phyloP scores from a whole-genome alignment of 2,797 vertebrate species.

The Harpagifer antarcticus region DNA sequence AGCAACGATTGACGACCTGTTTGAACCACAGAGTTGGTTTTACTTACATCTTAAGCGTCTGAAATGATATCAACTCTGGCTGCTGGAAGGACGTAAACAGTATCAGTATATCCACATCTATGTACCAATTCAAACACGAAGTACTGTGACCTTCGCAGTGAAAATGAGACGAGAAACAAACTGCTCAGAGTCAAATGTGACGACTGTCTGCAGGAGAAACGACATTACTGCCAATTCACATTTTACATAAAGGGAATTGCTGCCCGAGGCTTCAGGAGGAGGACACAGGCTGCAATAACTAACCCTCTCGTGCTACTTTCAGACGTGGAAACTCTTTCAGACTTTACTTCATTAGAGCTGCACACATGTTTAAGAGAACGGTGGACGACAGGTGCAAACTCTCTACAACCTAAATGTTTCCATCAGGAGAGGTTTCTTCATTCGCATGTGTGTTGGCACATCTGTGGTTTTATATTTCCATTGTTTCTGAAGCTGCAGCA shows the following conservation, averaged over 20 bases:
- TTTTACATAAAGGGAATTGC: constrained; percentile 49
- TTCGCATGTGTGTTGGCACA: no score
- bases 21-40: constrained; percentile 45
- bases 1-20: constrained; percentile 75
- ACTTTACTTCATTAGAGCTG: constrained; percentile 1
- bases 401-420: no score
- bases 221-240: constrained; percentile 49
- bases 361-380: constrained; percentile 5
- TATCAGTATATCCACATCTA: constrained; percentile 11
- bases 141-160: constrained; percentile 33
- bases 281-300: constrained; percentile 24
- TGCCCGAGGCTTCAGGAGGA: constrained; percentile 34
- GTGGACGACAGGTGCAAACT: no score
- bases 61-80: constrained; percentile 31
- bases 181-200: constrained; percentile 25
- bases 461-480: no score
- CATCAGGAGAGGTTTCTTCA: no score
- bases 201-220: constrained; percentile 44
- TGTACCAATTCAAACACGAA: neutral
- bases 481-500: no score
- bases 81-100: neutral
- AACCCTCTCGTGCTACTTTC: constrained; percentile 24
- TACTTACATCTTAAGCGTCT: constrained; percentile 36
- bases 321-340: constrained; percentile 14
- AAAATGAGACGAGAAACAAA: constrained; percentile 25